These are phyloP conservation scores for Ommatoiulus sabulosus DNA, from an alignment of 2,888 invertebrate genomes.

Conservation along the genomic window DNA sequence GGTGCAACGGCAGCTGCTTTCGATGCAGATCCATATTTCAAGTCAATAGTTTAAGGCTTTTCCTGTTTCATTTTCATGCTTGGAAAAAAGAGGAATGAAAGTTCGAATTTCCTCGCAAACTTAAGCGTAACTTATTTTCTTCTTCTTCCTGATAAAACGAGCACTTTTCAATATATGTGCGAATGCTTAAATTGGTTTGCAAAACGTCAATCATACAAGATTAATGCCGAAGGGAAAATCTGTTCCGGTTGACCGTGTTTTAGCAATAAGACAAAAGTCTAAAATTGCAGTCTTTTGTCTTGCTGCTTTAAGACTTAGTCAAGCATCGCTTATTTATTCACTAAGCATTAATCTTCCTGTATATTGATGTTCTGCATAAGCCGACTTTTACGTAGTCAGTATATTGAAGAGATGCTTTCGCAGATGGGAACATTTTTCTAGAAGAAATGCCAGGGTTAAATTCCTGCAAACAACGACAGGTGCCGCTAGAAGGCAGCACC, in stretches of 20 bases:
- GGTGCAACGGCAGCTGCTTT: neutral
- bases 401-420: constrained; percentile 2
- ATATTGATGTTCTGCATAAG: constrained; percentile 26
- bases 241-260: constrained; percentile 44
- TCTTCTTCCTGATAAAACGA: neutral
- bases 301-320: constrained; percentile 45
- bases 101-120: neutral
- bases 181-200: constrained; percentile 38
- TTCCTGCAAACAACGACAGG: neutral
- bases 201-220: constrained; percentile 31
- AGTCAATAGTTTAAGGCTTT: neutral
- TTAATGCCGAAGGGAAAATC: constrained; percentile 35
- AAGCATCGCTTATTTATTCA: constrained; percentile 45
- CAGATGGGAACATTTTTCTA: neutral
- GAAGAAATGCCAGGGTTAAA: neutral
- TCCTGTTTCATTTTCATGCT: neutral
- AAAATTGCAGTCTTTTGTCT: constrained; percentile 43
- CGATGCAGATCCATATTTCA: neutral
- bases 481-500: neutral
- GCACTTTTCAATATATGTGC: constrained; percentile 42
- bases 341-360: constrained; percentile 24
- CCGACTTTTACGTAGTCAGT: neutral
- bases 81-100: neutral
- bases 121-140: neutral
- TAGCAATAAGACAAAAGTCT: constrained; percentile 18